phyloP scores from a whole-genome alignment of 2,113 vertebrate genomes.

The Centropristis striata region DNA sequence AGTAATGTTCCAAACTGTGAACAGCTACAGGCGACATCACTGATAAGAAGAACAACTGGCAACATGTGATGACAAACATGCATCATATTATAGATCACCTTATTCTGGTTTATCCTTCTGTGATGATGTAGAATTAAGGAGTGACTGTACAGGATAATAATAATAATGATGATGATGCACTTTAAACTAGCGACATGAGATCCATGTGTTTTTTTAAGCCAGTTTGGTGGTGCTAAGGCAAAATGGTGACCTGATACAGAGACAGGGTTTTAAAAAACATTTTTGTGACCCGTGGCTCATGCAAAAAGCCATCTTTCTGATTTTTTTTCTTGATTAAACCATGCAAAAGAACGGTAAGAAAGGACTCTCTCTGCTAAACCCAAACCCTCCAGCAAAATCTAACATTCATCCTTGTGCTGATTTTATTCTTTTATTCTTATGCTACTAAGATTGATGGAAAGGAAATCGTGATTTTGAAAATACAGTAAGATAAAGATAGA shows the following conservation, averaged over 20 bases:
- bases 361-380: neutral
- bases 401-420: neutral
- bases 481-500: slow-evolving; percentile 44
- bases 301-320: neutral
- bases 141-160: neutral
- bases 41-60: neutral
- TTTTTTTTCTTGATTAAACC: neutral
- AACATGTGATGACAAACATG: neutral
- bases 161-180: neutral
- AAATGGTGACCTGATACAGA: neutral
- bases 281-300: neutral
- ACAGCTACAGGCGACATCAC: neutral
- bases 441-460: neutral
- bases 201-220: too few relatives aligned
- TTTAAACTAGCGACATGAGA: too few relatives aligned
- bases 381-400: neutral
- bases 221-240: neutral
- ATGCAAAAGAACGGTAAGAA: neutral
- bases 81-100: neutral
- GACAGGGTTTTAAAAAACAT: neutral
- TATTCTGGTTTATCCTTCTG: neutral
- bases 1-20: neutral
- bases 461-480: slow-evolving; percentile 13
- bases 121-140: neutral
- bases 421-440: slow-evolving; percentile 7